Conservation (phyloP, 92 coral and sea anemone genomes). For the Bergia sp. region DNA sequence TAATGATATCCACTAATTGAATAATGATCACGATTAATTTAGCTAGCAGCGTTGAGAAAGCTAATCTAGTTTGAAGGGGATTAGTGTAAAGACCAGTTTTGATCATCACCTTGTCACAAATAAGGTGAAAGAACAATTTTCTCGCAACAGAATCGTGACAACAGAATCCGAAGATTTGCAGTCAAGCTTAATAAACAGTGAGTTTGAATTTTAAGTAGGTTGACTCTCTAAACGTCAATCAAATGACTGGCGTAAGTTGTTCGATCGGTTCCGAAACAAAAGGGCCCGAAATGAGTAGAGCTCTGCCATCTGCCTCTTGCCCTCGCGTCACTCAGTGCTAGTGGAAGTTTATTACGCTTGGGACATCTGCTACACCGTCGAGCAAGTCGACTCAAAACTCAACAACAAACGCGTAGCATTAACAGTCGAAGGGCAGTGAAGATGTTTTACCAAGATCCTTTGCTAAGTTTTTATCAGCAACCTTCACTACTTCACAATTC, state of each 20-base stretch:
- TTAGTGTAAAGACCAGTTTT: conserved; percentile 14
- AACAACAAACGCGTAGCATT: neutral
- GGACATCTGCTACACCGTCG: conserved; percentile 39
- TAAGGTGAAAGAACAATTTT: conserved; percentile 10
- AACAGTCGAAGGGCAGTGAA: conserved; percentile 26
- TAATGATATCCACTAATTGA: conserved; percentile 91
- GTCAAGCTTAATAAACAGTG: conserved; percentile 61
- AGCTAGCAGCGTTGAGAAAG: conserved; percentile 53
- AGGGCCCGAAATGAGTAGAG: conserved; percentile 31
- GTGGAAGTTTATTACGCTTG: conserved; percentile 23
- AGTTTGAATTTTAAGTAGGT: conserved; percentile 72
- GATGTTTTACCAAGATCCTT: conserved; percentile 92
- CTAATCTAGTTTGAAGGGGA: conserved; percentile 43
- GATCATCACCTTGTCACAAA: conserved; percentile 35
- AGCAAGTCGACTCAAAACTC: conserved; percentile 11
- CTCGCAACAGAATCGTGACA: conserved; percentile 42
- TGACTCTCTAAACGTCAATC: conserved; percentile 70
- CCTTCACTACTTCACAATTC: conserved; percentile 57
- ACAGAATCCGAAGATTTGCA: conserved; percentile 31
- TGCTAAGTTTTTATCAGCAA: conserved; percentile 77
- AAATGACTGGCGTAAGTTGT: conserved; percentile 47
- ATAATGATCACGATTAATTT: conserved; percentile 90
- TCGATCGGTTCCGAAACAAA: conserved; percentile 41
- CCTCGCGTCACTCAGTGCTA: conserved; percentile 29
- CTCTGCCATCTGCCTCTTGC: conserved; percentile 16